Base-by-base conservation (phyloP, 92 coral and sea anemone genomes). In the Heteractis magnifica region DNA sequence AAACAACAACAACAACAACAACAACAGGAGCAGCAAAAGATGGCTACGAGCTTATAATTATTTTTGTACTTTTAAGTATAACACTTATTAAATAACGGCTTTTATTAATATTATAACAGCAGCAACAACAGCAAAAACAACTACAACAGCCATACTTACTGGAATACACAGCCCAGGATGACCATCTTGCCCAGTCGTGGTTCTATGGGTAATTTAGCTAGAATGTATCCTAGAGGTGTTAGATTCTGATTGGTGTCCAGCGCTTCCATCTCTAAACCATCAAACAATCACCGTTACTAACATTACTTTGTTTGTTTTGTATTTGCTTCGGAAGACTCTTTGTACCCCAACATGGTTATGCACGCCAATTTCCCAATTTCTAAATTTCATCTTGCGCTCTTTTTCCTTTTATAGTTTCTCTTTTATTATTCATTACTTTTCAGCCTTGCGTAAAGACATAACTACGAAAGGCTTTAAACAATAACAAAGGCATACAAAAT, bases 101-200 rank as follows among this genome's bases (percentile, higher is more conserved):
- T 26, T 26, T 26, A 26, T 26, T 26, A 26, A 0, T 26, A 59
- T 8, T 6, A n/a, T 13, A n/a, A 8, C 6, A 72, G 11, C 76
- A 18, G n/a, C 4, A 72, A 16, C 49, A 49, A 26, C 10, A 10
- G 49, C 19, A 51, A 50, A 34, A 75, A 34, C 7, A 6, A 6
- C 10, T 0, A 21, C 3, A 44, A 58, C 52, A 56, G 21, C 9
- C 9, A 5, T 58, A 50, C 99, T 92, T 73, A 96, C 99, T 92
- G 89, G 82, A 96, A 96, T 23, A 96, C 84, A 75, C 99, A 96
- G 8, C 99, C 99, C 4, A 96, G 87, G 65, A 96, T 88, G 58
- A 96, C 94, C 99, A 96, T 96, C 88, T 96, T 96, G 71, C 99
- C 99, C 58, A 96, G 98, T 26, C 99, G 92, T 18, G 99, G 99